phyloP scores from a whole-genome alignment of 2,888 invertebrate genomes.

The Lypha dubia region DNA sequence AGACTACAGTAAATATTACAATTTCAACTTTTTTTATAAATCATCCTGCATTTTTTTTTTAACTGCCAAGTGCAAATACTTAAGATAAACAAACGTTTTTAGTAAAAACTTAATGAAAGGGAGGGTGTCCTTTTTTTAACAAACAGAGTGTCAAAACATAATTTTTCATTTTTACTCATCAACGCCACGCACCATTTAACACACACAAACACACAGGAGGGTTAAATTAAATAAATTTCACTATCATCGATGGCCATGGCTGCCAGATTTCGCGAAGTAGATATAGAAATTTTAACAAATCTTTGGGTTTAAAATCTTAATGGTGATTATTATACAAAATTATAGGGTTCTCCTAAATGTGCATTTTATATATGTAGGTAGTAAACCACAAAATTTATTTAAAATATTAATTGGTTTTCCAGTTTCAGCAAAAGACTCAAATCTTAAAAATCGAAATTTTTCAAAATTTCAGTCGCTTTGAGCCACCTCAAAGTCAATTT shows the following conservation, averaged over 20 bases:
- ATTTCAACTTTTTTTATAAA: conserved; percentile 12
- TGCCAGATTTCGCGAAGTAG: no score
- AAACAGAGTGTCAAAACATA: conserved; percentile 65
- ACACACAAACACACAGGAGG: conserved; percentile 22
- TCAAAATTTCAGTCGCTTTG: no score
- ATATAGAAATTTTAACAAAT: no score
- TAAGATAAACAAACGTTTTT: conserved; percentile 44
- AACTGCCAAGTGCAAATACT: conserved; percentile 39
- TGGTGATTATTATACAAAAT: no score
- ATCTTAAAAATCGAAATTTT: no score
- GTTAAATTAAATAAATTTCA: conserved; percentile 19
- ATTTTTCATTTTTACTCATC: conserved; percentile 60
- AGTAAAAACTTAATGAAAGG: not conserved
- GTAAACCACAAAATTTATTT: no score
- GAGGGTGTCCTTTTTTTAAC: conserved; percentile 10
- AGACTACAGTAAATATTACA: not conserved
- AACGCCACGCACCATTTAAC: conserved; percentile 28
- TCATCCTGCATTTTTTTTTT: conserved; percentile 7
- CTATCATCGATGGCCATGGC: not conserved
- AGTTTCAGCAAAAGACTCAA: no score
- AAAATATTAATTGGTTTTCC: no score
- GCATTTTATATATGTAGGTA: no score
- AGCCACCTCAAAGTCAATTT: no score
- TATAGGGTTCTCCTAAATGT: no score
- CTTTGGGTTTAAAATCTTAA: no score